Conservation (phyloP, 2,797 vertebrate genomes). For the Dicrostonyx torquatus region DNA sequence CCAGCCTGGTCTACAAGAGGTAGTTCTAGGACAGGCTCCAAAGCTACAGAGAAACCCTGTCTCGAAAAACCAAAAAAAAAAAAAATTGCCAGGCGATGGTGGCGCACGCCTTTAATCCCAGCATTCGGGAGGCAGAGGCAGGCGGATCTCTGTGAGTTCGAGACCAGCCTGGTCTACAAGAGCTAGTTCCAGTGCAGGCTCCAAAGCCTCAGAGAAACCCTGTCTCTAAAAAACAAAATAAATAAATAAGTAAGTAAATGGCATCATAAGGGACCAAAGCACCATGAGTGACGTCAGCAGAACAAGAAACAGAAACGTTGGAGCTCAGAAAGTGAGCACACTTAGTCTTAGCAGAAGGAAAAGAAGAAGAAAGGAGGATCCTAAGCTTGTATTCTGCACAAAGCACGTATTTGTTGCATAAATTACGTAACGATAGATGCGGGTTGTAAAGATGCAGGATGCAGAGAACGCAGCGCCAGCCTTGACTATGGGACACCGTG, state of each 20-base stretch:
- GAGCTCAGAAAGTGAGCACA: background rate
- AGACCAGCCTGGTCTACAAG: too few species aligned
- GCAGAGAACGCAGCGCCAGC: background rate
- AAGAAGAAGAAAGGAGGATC: background rate
- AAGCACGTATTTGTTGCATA: background rate
- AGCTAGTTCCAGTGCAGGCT: too few species aligned
- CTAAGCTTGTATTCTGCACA: background rate
- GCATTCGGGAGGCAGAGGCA: too few species aligned
- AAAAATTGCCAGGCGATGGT: too few species aligned
- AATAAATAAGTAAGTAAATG: slow-evolving; percentile 31
- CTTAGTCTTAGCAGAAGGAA: background rate
- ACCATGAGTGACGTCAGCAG: background rate
- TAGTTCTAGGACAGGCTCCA: too few species aligned
- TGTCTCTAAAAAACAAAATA: too few species aligned
- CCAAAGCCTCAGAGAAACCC: too few species aligned
- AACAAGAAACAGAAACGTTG: background rate
- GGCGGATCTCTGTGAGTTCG: too few species aligned
- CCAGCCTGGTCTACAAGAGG: too few species aligned
- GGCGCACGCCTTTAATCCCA: too few species aligned
- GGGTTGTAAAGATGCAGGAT: background rate
- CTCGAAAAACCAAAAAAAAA: too few species aligned
- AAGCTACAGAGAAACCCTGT: too few species aligned
- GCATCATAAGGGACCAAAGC: background rate
- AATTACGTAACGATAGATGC: background rate
- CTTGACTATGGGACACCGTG: background rate